phyloP scores from a whole-genome alignment of 2,797 vertebrate genomes.

The Rhynchotus rufescens region DNA sequence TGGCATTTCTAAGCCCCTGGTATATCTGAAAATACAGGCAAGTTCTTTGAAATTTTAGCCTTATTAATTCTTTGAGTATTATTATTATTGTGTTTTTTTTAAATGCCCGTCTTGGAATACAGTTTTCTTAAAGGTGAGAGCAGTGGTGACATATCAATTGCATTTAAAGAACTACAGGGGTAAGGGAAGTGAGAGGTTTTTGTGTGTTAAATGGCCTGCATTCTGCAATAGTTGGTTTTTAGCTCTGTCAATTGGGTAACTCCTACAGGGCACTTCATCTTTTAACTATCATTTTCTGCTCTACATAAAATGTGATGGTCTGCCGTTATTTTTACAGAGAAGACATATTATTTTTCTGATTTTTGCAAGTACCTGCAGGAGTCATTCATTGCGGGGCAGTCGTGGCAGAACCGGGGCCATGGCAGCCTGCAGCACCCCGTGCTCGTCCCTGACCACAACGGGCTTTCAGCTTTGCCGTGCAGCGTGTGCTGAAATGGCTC shows the following conservation, averaged over 20 bases:
- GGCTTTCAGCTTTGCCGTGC: not conserved
- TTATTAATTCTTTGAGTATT: not conserved
- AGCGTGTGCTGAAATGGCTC: not conserved
- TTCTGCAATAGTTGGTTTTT: not conserved
- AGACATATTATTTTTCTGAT: not conserved
- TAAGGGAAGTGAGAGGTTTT: not conserved
- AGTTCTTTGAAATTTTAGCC: not conserved
- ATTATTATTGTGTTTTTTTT: not conserved
- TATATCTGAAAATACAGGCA: not conserved
- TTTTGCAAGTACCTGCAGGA: not conserved
- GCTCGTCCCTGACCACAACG: not conserved
- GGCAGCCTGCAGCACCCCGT: not conserved
- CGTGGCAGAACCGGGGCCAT: not conserved
- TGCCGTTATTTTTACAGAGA: not conserved
- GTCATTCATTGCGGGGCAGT: not conserved
- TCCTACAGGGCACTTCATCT: not conserved
- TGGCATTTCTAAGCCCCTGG: not conserved
- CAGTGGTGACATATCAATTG: not conserved
- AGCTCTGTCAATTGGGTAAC: not conserved
- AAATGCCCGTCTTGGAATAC: not conserved
- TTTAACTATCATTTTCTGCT: constrained; percentile 13
- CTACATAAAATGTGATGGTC: not conserved
- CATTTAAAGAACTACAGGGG: not conserved
- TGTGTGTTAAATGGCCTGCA: not conserved
- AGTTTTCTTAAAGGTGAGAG: not conserved